These are phyloP conservation scores for Linepithema humile DNA, from an alignment of 1,140 invertebrate species.

Conservation along the genomic window DNA sequence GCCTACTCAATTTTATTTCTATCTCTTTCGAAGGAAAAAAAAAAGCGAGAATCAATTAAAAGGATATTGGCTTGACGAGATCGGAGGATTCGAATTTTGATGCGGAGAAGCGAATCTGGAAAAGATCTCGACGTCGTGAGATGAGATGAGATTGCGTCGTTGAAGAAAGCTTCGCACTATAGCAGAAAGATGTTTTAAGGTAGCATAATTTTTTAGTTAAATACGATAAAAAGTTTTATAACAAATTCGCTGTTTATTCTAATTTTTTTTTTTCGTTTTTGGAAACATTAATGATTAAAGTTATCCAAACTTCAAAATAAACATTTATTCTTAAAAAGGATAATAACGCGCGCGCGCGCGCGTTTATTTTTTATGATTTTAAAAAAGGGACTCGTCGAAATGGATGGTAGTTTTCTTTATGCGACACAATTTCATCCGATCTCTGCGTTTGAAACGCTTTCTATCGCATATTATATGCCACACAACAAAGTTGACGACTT, in stretches of 20 bases:
- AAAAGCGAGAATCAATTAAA: not conserved
- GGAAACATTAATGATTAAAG: too few species aligned
- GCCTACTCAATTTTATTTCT: constrained; percentile 32
- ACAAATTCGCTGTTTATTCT: not conserved
- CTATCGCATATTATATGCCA: not conserved
- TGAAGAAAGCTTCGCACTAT: not conserved
- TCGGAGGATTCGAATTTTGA: not conserved
- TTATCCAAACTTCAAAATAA: too few species aligned
- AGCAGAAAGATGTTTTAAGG: not conserved
- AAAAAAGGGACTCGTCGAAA: too few species aligned
- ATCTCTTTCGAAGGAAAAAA: constrained; percentile 21
- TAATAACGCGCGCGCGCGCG: too few species aligned
- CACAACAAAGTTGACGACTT: constrained; percentile 42
- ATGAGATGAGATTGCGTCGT: not conserved
- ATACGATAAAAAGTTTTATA: not conserved
- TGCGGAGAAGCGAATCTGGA: not conserved
- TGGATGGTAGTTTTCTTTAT: not conserved
- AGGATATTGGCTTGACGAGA: not conserved
- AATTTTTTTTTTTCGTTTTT: not conserved
- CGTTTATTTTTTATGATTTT: too few species aligned
- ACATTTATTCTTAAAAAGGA: too few species aligned
- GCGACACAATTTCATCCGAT: not conserved
- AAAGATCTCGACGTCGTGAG: not conserved
- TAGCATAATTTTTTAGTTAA: not conserved
- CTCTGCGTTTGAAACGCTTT: constrained; percentile 14